These are phyloP conservation scores for Pantelozetes paolii DNA, from an alignment of 2,888 invertebrate genomes.

Conservation along the genomic window DNA sequence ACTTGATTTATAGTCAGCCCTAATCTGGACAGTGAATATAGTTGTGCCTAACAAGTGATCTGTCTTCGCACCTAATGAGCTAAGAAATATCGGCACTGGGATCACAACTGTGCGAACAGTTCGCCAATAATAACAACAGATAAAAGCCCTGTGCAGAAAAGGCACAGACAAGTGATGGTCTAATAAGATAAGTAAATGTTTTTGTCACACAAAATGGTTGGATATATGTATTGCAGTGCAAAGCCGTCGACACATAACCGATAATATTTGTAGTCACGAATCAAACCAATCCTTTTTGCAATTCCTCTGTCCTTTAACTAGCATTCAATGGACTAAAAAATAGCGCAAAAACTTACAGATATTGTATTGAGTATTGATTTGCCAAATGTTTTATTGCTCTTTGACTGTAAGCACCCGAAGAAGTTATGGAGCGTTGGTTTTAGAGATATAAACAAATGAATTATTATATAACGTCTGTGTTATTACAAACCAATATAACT, in stretches of 20 bases:
- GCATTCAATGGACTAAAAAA: neutral
- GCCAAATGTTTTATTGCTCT: conserved; percentile 24
- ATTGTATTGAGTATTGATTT: conserved; percentile 33
- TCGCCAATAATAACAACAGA: neutral
- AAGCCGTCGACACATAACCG: neutral
- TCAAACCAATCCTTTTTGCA: conserved; percentile 2
- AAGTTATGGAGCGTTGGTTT: neutral
- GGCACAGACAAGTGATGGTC: conserved; percentile 31
- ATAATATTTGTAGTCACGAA: conserved; percentile 31
- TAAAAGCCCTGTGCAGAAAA: neutral
- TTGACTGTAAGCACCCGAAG: conserved; percentile 4
- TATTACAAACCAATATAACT: conserved; percentile 25
- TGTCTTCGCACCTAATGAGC: conserved; percentile 30
- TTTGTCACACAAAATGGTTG: conserved; percentile 32
- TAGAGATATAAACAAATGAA: conserved; percentile 25
- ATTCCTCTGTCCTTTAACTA: neutral
- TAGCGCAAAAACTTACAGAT: neutral
- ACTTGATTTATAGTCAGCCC: conserved; percentile 32
- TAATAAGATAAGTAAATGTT: conserved; percentile 38
- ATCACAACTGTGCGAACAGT: conserved; percentile 13
- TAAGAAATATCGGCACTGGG: conserved; percentile 27
- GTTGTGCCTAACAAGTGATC: conserved; percentile 32
- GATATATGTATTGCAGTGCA: conserved; percentile 31
- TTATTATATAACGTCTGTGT: conserved; percentile 27
- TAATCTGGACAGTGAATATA: conserved; percentile 32